Evolutionary conservation across 2,888 invertebrate genomes (phyloP).

Genomic region (Nemotelus pantherinus): DNA sequence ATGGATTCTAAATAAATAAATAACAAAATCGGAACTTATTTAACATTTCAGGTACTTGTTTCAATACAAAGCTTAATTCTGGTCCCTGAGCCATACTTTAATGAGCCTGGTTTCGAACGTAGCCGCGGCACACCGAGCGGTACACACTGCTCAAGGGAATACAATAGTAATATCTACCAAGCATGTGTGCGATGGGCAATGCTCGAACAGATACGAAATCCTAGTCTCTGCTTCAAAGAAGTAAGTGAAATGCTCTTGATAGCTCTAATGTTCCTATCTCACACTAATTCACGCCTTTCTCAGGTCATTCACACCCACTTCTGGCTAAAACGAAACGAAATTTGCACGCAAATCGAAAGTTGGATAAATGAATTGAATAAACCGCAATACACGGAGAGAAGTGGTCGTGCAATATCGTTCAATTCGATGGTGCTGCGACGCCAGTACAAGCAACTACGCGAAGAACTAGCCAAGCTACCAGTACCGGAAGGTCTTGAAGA

Average conservation of each 20-base stretch:
- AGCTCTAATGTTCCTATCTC: not conserved
- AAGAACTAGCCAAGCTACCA: conserved; percentile 84
- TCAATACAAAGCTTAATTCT: conserved; percentile 92
- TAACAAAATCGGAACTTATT: too few species aligned
- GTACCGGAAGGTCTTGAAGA: conserved; percentile 81
- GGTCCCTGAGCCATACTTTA: conserved; percentile 93
- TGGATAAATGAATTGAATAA: conserved; percentile 91
- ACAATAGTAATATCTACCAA: conserved; percentile 94
- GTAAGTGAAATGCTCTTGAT: conserved; percentile 63
- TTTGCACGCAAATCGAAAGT: conserved; percentile 85
- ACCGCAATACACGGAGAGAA: conserved; percentile 78
- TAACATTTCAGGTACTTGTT: conserved; percentile 76
- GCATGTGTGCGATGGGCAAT: conserved; percentile 96
- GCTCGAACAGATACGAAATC: conserved; percentile 90
- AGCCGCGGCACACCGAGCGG: conserved; percentile 89
- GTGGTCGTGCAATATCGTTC: conserved; percentile 79
- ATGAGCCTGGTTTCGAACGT: conserved; percentile 93
- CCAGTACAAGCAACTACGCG: conserved; percentile 84
- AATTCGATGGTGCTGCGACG: conserved; percentile 81
- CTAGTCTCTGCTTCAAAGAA: conserved; percentile 91
- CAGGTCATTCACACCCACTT: conserved; percentile 93
- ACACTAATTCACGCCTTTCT: conserved; percentile 36
- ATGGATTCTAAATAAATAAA: too few species aligned
- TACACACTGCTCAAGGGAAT: conserved; percentile 89
- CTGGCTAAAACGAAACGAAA: conserved; percentile 92